Conservation (phyloP, 2,797 vertebrate genomes). For the Podarcis lilfordi region DNA sequence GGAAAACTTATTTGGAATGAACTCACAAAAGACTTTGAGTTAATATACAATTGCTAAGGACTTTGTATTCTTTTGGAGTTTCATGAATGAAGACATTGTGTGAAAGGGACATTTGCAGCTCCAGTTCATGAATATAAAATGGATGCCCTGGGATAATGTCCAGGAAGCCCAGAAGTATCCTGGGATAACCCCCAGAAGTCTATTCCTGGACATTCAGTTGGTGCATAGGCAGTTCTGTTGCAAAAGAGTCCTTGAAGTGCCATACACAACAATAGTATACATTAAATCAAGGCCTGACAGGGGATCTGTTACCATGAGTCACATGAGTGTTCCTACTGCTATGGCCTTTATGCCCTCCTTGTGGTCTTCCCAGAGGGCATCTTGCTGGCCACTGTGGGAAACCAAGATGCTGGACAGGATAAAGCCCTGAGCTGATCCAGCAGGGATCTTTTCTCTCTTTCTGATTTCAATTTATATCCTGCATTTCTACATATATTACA, state of each 20-base stretch:
- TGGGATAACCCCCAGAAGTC: conserved; percentile 2
- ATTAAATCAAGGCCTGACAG: background rate
- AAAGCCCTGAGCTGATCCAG: background rate
- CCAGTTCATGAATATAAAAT: conserved; percentile 2
- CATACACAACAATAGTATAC: background rate
- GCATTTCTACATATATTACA: background rate
- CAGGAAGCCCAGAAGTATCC: conserved; percentile 9
- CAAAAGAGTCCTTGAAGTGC: background rate
- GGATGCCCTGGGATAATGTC: conserved; percentile 4
- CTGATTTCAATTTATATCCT: background rate
- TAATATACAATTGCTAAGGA: background rate
- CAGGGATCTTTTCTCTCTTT: background rate
- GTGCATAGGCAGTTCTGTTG: background rate
- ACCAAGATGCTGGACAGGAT: background rate
- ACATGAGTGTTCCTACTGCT: background rate
- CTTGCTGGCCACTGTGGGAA: background rate
- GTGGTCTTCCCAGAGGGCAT: background rate
- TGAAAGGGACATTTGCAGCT: background rate
- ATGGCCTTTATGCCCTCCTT: background rate
- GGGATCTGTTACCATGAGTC: background rate
- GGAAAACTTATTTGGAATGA: background rate
- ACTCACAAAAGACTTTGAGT: background rate
- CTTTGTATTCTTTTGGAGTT: background rate
- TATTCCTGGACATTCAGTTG: conserved; percentile 18
- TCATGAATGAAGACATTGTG: background rate